Evolutionary conservation across 2,888 invertebrate species (phyloP).

Genomic region (Drosophila melanocephala): DNA sequence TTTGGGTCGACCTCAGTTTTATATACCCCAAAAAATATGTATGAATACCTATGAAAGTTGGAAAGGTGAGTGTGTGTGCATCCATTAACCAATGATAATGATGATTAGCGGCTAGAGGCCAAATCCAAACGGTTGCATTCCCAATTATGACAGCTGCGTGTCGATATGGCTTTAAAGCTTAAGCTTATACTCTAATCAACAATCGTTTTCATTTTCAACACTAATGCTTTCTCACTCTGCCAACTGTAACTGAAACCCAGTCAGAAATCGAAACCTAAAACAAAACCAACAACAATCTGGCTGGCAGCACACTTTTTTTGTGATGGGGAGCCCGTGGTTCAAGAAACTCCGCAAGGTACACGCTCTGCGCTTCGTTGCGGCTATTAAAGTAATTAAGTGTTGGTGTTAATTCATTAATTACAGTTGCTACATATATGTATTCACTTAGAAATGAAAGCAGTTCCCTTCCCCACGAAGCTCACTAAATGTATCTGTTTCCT

Average conservation of each 20-base stretch:
- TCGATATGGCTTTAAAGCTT: slow-evolving; percentile 13
- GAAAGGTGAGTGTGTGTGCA: slow-evolving; percentile 42
- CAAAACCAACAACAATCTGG: slow-evolving; percentile 35
- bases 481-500: slow-evolving; percentile 12
- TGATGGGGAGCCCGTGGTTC: slow-evolving; percentile 55
- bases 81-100: slow-evolving; percentile 65
- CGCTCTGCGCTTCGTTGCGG: slow-evolving; percentile 33
- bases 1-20: slow-evolving; percentile 46
- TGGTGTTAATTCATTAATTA: slow-evolving; percentile 82
- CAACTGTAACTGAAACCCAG: slow-evolving; percentile 46
- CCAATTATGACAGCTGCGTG: slow-evolving; percentile 69
- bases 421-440: slow-evolving; percentile 25
- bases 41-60: slow-evolving; percentile 56
- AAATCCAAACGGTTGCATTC: slow-evolving; percentile 64
- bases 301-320: slow-evolving; percentile 16
- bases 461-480: background rate
- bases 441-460: slow-evolving; percentile 29
- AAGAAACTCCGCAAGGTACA: slow-evolving; percentile 53
- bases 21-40: slow-evolving; percentile 54
- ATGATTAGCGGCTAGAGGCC: slow-evolving; percentile 40
- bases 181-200: slow-evolving; percentile 45
- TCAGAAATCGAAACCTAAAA: slow-evolving; percentile 20
- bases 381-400: slow-evolving; percentile 75
- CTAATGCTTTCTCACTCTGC: slow-evolving; percentile 36
- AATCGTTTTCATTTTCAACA: slow-evolving; percentile 48